Conservation (phyloP, 2,113 vertebrate genomes). For the Microtus montanus region DNA sequence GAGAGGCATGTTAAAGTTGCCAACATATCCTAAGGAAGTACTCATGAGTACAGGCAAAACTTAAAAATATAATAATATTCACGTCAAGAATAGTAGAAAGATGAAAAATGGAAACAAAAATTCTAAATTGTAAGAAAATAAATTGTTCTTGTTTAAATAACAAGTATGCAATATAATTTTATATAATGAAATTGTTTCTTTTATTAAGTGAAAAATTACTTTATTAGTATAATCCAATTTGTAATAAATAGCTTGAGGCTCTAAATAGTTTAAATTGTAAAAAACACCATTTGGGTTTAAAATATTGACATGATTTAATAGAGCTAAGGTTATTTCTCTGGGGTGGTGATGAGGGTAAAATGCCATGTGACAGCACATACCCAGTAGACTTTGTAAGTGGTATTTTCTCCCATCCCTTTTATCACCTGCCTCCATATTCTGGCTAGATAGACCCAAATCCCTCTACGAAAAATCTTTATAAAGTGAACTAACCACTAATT, state of each 20-base stretch:
- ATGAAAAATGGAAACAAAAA: background rate
- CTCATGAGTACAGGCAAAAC: background rate
- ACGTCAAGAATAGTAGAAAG: background rate
- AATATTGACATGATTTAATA: background rate
- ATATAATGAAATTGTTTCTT: background rate
- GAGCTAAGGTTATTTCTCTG: background rate
- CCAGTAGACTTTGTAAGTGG: background rate
- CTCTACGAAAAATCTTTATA: background rate
- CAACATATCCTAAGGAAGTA: background rate
- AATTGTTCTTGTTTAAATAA: background rate
- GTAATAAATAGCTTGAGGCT: background rate
- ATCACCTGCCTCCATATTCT: background rate
- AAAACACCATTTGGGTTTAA: background rate
- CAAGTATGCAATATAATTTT: background rate
- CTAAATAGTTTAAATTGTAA: background rate
- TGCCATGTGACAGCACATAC: background rate
- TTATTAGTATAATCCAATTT: background rate
- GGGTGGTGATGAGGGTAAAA: background rate
- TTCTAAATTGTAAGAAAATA: background rate
- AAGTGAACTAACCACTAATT: background rate
- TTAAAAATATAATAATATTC: background rate
- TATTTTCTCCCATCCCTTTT: background rate
- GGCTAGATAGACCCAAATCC: background rate
- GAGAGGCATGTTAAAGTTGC: background rate
- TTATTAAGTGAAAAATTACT: background rate